Base-by-base conservation (phyloP, 2,888 invertebrate species). In the Torymus auratus region DNA sequence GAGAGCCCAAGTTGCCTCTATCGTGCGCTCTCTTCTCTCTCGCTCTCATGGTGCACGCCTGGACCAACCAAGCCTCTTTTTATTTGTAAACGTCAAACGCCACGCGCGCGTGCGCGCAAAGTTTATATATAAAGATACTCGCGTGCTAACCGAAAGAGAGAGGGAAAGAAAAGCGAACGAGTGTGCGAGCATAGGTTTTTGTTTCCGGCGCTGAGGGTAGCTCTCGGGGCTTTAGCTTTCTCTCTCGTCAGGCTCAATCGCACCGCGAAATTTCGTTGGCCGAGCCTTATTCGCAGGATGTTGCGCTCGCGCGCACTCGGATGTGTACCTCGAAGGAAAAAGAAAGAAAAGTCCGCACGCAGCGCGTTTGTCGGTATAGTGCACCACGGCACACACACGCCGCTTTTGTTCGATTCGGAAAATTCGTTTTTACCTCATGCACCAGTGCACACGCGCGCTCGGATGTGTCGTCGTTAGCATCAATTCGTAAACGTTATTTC, bases 21-120 rank as follows among this genome's bases (percentile, higher is more conserved):
- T n/a, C n/a, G n/a, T n/a, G n/a, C 62, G 53, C 53, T 62, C 64
- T 55, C 14, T 55, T 12, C 28, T 28, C 28, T 28, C 28, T 3
- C 28, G 3, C 28, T 28, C 28, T 28, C 28, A 2, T 28, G 28
- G 28, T 28, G 7, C 28, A 7, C 28, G 28, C 28, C 28, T 28
- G 28, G 28, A 28, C 52, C 13, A 14, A 17, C 58, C 28, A 15
- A 23, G 28, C 52, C 14, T 12, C 70, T 53, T 81, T 81, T 81
- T 72, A 78, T 78, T 82, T 78, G 28, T 70, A 65, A 79, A 83
- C 77, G 82, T 85, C 83, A 84, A 85, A 84, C 68, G 73, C 69
- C 70, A 74, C 15, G 28, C 20, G 23, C 20, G 15, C 28, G 64
- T 65, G 58, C 41, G 28, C 28, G 28, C 28, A 28, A 2, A 28